phyloP scores from a whole-genome alignment of 2,888 invertebrate species.

The Neelides folsomi region DNA sequence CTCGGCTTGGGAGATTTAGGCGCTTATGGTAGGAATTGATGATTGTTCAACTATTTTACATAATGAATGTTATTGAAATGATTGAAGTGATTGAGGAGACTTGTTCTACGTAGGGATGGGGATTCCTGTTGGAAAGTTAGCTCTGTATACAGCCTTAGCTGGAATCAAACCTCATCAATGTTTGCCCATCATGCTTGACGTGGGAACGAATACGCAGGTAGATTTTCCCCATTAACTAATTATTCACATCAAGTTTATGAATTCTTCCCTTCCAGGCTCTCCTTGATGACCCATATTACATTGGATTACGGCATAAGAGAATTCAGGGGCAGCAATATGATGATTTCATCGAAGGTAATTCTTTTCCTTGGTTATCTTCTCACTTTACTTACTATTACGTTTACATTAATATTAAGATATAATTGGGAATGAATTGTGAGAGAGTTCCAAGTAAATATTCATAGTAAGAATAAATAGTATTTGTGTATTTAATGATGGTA shows the following conservation, averaged over 20 bases:
- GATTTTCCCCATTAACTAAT: constrained; percentile 9
- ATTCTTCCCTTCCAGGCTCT: constrained; percentile 45
- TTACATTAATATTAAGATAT: too few species aligned
- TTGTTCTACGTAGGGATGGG: constrained; percentile 53
- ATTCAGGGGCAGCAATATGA: constrained; percentile 75
- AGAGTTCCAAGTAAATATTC: too few species aligned
- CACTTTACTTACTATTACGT: too few species aligned
- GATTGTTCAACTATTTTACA: too few species aligned
- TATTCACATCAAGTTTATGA: neutral
- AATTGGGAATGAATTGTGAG: too few species aligned
- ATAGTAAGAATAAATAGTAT: too few species aligned
- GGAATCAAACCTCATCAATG: constrained; percentile 92
- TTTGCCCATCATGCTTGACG: constrained; percentile 85
- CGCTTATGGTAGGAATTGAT: constrained; percentile 56
- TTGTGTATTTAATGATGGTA: too few species aligned
- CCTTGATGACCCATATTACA: constrained; percentile 85
- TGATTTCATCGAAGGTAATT: constrained; percentile 59
- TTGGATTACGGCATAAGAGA: constrained; percentile 76
- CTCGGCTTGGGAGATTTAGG: constrained; percentile 94
- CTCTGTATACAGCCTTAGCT: constrained; percentile 91
- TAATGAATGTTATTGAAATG: too few species aligned
- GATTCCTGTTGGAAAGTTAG: constrained; percentile 92
- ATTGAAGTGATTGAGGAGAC: too few species aligned
- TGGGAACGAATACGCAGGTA: constrained; percentile 76
- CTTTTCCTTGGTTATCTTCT: too few species aligned